Conservation (phyloP, 2,888 invertebrate genomes). For the Hydroisotoma schaefferi region DNA sequence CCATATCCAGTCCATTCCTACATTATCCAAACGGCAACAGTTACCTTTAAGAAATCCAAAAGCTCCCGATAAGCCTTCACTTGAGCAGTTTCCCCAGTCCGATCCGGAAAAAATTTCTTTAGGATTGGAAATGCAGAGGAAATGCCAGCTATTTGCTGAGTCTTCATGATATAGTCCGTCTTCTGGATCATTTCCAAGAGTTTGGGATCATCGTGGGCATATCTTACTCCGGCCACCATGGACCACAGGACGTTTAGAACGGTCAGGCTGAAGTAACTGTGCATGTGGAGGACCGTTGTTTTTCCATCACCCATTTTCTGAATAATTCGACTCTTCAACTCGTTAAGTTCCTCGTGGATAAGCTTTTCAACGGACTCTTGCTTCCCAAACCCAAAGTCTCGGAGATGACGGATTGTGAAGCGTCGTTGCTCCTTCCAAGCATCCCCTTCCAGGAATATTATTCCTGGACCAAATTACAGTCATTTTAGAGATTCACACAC, state of each 20-base stretch:
- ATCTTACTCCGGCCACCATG: slow-evolving; percentile 28
- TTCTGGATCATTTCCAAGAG: slow-evolving; percentile 16
- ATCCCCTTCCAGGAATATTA: slow-evolving; percentile 37
- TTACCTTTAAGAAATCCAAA: slow-evolving; percentile 14
- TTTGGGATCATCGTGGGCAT: slow-evolving; percentile 21
- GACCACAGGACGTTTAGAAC: slow-evolving; percentile 33
- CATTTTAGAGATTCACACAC: no score
- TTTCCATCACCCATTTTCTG: slow-evolving; percentile 17
- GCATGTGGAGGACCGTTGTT: slow-evolving; percentile 15
- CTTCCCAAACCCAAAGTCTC: slow-evolving; percentile 38
- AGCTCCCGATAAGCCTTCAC: slow-evolving; percentile 8
- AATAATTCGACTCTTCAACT: slow-evolving; percentile 21
- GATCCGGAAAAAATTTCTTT: slow-evolving; percentile 12
- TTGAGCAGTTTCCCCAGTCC: slow-evolving; percentile 9
- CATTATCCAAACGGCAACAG: neutral
- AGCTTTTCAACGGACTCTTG: slow-evolving; percentile 18
- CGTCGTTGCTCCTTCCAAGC: slow-evolving; percentile 44
- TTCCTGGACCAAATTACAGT: no score
- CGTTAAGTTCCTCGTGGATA: slow-evolving; percentile 29
- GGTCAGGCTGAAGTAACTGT: slow-evolving; percentile 30
- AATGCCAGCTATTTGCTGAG: slow-evolving; percentile 3
- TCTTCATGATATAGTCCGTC: slow-evolving; percentile 19
- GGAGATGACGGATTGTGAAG: slow-evolving; percentile 36
- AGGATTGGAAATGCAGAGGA: slow-evolving; percentile 17
- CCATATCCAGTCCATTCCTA: neutral